phyloP scores from a whole-genome alignment of 2,113 vertebrate genomes.

The Prochilodus magdalenae region DNA sequence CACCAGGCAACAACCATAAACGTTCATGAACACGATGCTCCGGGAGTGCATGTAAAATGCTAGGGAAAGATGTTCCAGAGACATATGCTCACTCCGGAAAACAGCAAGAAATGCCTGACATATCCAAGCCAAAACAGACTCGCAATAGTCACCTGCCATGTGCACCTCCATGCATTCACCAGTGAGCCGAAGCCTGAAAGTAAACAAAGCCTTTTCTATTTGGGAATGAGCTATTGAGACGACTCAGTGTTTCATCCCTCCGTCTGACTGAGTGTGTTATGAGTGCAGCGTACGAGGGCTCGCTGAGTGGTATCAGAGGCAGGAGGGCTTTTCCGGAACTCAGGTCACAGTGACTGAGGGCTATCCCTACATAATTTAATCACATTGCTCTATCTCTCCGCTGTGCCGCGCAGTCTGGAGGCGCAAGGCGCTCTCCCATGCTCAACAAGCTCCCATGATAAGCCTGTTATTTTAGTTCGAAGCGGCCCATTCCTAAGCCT shows the following conservation, averaged over 20 bases:
- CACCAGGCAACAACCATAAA: not conserved
- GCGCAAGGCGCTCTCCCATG: constrained; percentile 18
- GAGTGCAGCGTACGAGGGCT: constrained; percentile 19
- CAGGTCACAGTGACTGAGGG: constrained; percentile 70
- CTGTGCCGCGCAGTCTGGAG: constrained; percentile 44
- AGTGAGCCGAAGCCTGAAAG: not conserved
- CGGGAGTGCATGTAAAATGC: not conserved
- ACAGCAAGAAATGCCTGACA: too few relatives aligned
- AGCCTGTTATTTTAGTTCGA: constrained; percentile 33
- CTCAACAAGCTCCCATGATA: constrained; percentile 43
- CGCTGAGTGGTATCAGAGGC: constrained; percentile 32
- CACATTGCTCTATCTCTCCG: constrained; percentile 73
- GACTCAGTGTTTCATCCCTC: constrained; percentile 19
- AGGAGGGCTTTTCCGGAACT: constrained; percentile 62
- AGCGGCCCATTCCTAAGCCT: not conserved
- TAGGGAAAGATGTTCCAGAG: not conserved
- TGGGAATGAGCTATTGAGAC: not conserved
- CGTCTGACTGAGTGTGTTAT: constrained; percentile 26
- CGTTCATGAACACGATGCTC: not conserved
- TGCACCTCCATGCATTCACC: not conserved
- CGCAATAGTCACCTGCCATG: not conserved
- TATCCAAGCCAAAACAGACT: not conserved
- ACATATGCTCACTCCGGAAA: not conserved
- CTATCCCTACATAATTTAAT: constrained; percentile 80
- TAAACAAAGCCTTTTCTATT: not conserved